Percentiles rank a stretch among this genome's conserved stretches.
These are phyloP conservation scores for Syngnathus floridae DNA, from an alignment of 2,113 vertebrate species.

Conservation along the genomic window DNA sequence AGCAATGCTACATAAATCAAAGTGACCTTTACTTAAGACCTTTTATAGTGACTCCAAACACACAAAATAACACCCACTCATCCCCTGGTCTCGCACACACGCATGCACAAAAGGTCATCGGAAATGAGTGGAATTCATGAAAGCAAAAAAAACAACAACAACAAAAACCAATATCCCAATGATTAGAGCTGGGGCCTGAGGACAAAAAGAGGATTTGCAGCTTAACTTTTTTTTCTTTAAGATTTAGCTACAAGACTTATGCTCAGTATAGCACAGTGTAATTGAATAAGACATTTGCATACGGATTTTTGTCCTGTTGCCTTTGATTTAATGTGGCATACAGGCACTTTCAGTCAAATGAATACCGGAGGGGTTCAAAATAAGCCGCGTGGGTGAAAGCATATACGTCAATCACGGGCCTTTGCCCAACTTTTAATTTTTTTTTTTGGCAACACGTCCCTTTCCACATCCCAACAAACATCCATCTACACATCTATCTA, in stretches of 20 bases:
- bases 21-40: conserved; percentile 44
- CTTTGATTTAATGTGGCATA: conserved; percentile 57
- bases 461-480: not conserved
- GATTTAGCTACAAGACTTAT: conserved; percentile 74
- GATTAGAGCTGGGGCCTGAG: conserved; percentile 66
- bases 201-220: conserved; percentile 76
- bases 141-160: conserved; percentile 66
- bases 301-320: conserved; percentile 65
- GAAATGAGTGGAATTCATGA: conserved; percentile 66
- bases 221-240: conserved; percentile 76
- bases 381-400: not conserved
- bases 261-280: conserved; percentile 66
- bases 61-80: conserved; percentile 6
- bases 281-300: conserved; percentile 75
- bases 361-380: conserved; percentile 19
- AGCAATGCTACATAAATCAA: conserved; percentile 37
- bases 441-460: too few relatives aligned
- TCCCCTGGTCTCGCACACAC: not conserved
- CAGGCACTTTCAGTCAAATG: conserved; percentile 46
- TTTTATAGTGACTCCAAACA: conserved; percentile 13
- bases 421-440: not conserved
- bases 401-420: not conserved
- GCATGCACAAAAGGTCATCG: conserved; percentile 42
- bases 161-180: conserved; percentile 72
- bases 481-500: not conserved